Percentiles rank a stretch among this genome's conserved stretches.
phyloP scores from a whole-genome alignment of 2,888 invertebrate genomes.

The Troides oblongomaculatus region DNA sequence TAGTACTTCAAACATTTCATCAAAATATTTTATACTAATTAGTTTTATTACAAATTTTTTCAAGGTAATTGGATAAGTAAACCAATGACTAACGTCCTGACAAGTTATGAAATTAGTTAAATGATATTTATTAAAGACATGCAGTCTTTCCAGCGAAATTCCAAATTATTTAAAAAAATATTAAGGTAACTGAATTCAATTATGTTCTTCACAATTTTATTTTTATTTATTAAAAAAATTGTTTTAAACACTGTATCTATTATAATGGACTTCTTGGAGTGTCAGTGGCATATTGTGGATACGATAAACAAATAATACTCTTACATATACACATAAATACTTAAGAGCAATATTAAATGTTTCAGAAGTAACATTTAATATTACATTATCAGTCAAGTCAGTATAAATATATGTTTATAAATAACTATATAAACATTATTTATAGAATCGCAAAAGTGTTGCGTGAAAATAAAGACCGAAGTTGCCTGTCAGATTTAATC shows the following conservation, averaged over 20 bases:
- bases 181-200: not conserved
- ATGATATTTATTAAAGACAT: not conserved
- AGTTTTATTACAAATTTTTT: too few species aligned
- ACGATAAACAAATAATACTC: too few species aligned
- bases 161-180: not conserved
- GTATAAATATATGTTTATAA: not conserved
- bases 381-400: too few species aligned
- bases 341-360: too few species aligned
- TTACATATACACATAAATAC: too few species aligned
- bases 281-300: too few species aligned
- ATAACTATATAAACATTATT: not conserved
- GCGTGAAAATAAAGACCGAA: slow-evolving; percentile 18
- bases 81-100: not conserved
- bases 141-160: not conserved
- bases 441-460: slow-evolving; percentile 24
- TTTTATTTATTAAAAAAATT: not conserved
- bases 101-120: not conserved
- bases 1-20: not conserved
- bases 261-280: not conserved
- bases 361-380: too few species aligned
- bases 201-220: not conserved
- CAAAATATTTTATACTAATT: not conserved
- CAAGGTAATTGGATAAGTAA: not conserved
- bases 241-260: not conserved
- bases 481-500: slow-evolving; percentile 45